Conservation (phyloP, 2,113 vertebrate species). For the Lota lota region DNA sequence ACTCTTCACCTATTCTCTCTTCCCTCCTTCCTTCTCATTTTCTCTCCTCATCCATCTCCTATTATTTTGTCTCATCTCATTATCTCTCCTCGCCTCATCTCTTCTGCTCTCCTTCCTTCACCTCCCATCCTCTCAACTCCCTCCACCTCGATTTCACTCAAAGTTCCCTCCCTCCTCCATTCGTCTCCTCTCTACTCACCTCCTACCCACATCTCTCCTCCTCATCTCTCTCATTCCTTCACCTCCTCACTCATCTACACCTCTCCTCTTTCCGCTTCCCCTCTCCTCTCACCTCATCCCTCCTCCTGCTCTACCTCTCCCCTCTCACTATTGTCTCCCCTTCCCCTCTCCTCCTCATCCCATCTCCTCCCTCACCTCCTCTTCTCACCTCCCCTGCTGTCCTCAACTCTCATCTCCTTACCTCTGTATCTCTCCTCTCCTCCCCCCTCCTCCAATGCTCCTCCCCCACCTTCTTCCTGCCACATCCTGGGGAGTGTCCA, state of each 20-base stretch:
- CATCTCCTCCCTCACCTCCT: background rate
- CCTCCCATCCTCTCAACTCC: too few species aligned
- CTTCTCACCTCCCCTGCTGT: background rate
- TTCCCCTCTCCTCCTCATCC: background rate
- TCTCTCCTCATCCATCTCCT: background rate
- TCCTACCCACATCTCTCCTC: too few species aligned
- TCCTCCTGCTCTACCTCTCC: background rate
- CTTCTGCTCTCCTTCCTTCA: too few species aligned
- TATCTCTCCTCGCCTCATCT: background rate
- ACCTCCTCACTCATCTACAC: background rate
- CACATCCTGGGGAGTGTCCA: conserved; percentile 34
- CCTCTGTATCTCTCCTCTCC: background rate
- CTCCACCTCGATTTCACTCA: too few species aligned
- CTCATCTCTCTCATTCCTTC: too few species aligned
- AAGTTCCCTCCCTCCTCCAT: too few species aligned
- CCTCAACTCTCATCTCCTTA: background rate
- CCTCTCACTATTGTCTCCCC: background rate
- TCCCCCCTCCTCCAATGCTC: background rate
- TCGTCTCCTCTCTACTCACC: too few species aligned
- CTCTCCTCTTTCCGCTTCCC: too few species aligned
- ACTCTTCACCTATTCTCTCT: background rate
- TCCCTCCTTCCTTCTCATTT: background rate
- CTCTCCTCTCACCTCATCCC: too few species aligned
- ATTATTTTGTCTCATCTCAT: too few species aligned
- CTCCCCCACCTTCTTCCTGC: conserved; percentile 12